These are phyloP conservation scores for Trachymyrmex septentrionalis DNA, from an alignment of 1,140 invertebrate genomes.

Conservation along the genomic window DNA sequence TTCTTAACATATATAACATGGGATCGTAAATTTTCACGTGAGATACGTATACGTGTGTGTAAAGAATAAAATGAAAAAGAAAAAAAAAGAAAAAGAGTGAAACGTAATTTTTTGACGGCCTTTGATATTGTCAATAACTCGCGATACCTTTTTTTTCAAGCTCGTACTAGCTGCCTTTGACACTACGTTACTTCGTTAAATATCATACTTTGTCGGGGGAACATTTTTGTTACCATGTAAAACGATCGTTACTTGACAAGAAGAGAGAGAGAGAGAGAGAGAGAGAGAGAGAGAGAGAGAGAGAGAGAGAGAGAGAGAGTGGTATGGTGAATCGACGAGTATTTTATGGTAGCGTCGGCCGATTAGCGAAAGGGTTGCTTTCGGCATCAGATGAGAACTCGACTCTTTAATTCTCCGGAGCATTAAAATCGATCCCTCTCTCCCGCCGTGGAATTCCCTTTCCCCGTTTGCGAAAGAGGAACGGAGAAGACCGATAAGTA, in stretches of 20 bases:
- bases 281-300: constrained; percentile 33
- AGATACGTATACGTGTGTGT: background rate
- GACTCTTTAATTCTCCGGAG: constrained; percentile 52
- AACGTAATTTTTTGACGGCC: constrained; percentile 57
- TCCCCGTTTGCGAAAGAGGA: constrained; percentile 40
- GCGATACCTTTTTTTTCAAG: constrained; percentile 59
- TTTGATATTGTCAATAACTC: constrained; percentile 47
- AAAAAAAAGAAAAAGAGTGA: constrained; percentile 14
- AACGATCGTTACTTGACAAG: constrained; percentile 53
- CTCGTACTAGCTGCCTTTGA: constrained; percentile 36
- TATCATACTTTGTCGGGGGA: constrained; percentile 42
- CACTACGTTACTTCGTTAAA: constrained; percentile 65
- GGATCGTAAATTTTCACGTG: background rate
- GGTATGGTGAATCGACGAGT: constrained; percentile 22
- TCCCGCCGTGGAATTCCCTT: constrained; percentile 34
- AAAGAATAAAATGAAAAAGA: constrained; percentile 37
- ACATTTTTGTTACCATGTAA: constrained; percentile 53
- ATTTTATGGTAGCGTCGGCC: constrained; percentile 50
- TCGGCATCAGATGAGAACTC: constrained; percentile 46
- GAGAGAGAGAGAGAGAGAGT: background rate
- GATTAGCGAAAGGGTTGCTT: constrained; percentile 57
- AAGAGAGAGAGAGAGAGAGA: constrained; percentile 37
- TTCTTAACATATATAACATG: background rate
- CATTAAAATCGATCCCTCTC: constrained; percentile 55
- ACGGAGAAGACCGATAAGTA: constrained; percentile 73